A percentile compares a stretch with the other conserved stretches of the same genome.
Evolutionary conservation across 2,797 vertebrate genomes (phyloP).

Genomic region (Echiichthys vipera): DNA sequence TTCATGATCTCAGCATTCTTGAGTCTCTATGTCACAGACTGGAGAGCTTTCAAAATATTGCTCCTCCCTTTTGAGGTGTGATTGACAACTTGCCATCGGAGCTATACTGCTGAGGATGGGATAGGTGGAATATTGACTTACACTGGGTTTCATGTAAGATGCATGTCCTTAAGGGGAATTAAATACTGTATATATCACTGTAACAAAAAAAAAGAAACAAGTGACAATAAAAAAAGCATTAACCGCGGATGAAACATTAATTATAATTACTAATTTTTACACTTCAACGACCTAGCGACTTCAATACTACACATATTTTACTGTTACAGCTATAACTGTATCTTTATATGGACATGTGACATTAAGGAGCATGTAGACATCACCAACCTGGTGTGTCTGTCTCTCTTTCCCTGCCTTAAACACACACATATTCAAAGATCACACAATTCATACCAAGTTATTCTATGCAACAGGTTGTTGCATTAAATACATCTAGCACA

Average conservation of each 20-base stretch:
- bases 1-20: background rate
- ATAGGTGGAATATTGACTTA: background rate
- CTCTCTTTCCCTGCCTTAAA: background rate
- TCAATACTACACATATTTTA: background rate
- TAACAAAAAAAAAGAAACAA: background rate
- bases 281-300: background rate
- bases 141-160: background rate
- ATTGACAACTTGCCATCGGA: background rate
- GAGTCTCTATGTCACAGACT: no score
- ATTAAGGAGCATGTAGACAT: background rate
- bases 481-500: conserved; percentile 23
- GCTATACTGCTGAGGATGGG: background rate
- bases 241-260: background rate
- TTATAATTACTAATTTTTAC: background rate
- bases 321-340: background rate
- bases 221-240: background rate
- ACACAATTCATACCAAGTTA: background rate
- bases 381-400: background rate
- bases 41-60: background rate
- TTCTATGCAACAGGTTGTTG: conserved; percentile 18
- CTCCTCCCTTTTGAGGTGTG: background rate
- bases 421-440: background rate
- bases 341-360: background rate
- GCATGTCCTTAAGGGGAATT: background rate
- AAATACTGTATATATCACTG: background rate